A percentile compares a stretch with the other conserved stretches of the same genome.
Evolutionary conservation across 2,797 vertebrate species (phyloP).

Genomic region (Notoglanidium macrostoma): DNA sequence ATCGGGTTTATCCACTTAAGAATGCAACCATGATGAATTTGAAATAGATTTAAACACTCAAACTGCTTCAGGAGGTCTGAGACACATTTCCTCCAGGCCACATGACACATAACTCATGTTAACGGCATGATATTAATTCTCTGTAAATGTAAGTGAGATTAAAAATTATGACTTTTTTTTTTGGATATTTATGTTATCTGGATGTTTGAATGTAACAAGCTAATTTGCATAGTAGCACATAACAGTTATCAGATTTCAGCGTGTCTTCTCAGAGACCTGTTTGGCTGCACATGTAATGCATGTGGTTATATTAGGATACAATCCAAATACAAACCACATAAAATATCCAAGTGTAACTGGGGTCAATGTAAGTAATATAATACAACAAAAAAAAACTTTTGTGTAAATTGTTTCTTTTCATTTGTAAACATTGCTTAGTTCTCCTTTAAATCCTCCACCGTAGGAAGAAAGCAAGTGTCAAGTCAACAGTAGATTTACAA

Average conservation of each 20-base stretch:
- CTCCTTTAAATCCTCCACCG: neutral
- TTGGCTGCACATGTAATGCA: neutral
- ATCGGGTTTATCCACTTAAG: neutral
- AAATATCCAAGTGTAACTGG: neutral
- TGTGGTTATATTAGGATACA: neutral
- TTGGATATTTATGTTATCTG: neutral
- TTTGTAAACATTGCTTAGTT: neutral
- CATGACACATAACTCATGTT: neutral
- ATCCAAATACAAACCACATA: neutral
- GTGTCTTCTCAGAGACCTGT: neutral
- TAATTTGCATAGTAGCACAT: neutral
- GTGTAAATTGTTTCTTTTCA: neutral
- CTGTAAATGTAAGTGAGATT: neutral
- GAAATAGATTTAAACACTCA: neutral
- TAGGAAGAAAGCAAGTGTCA: constrained; percentile 35
- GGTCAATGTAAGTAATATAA: neutral
- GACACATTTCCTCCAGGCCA: neutral
- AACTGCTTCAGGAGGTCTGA: neutral
- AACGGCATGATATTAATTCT: neutral
- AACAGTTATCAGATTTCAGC: neutral
- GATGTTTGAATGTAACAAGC: neutral
- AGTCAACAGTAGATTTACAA: constrained; percentile 40
- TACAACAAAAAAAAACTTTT: neutral
- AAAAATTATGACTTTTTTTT: neutral
- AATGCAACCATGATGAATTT: neutral